A percentile compares a stretch with the other conserved stretches of the same genome.
Conservation (phyloP, 2,888 invertebrate genomes). For the Trachelus troglodyta region DNA sequence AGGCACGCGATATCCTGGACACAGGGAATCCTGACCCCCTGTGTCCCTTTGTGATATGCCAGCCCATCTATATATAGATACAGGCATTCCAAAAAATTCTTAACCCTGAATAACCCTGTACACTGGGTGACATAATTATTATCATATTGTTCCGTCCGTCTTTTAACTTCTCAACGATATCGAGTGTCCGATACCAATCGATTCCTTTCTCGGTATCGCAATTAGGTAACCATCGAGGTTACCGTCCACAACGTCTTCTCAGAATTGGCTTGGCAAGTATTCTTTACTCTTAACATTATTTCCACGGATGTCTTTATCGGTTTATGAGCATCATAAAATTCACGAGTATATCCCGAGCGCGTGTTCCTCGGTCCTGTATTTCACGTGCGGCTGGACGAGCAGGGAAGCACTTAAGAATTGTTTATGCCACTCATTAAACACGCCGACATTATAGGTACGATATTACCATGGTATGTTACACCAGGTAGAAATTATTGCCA, state of each 20-base stretch:
- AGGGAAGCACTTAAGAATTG: constrained; percentile 37
- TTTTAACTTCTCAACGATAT: neutral
- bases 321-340: constrained; percentile 55
- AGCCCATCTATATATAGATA: neutral
- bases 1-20: constrained; percentile 40
- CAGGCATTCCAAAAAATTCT: neutral
- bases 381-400: neutral
- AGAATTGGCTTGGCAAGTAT: neutral
- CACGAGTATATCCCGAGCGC: constrained; percentile 27
- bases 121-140: neutral
- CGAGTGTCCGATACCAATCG: neutral
- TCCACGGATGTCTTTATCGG: constrained; percentile 56
- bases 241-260: neutral
- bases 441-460: neutral
- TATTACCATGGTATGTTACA: neutral
- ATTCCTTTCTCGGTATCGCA: neutral
- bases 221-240: neutral
- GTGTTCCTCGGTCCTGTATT: constrained; percentile 24
- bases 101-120: neutral
- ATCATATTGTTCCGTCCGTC: neutral
- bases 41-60: neutral
- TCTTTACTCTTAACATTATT: constrained; percentile 23
- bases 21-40: constrained; percentile 17
- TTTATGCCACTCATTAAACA: constrained; percentile 50
- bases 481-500: neutral